Percentiles rank a stretch among this genome's conserved stretches.
Conservation (phyloP, 2,797 vertebrate species). For the Lutjanus campechanus region DNA sequence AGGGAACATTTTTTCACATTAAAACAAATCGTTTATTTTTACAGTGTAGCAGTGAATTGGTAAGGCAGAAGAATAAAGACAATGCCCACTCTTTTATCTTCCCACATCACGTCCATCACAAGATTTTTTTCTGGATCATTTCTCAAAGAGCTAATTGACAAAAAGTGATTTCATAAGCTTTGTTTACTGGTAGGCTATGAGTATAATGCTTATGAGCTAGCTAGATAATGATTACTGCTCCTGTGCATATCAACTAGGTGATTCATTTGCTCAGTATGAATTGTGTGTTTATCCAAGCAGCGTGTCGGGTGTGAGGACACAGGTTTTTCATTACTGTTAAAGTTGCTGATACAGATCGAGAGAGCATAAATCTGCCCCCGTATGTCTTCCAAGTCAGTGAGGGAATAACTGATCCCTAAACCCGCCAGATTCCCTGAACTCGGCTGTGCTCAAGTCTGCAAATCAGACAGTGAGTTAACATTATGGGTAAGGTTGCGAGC, state of each 20-base stretch:
- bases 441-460: neutral
- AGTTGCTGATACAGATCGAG: constrained; percentile 71
- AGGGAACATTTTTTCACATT: too few relatives aligned
- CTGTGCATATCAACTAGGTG: constrained; percentile 69
- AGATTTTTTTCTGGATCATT: constrained; percentile 43
- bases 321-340: constrained; percentile 56
- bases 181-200: constrained; percentile 69
- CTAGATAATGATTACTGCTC: constrained; percentile 69
- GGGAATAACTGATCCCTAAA: constrained; percentile 39
- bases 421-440: constrained; percentile 4
- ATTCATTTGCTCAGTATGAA: constrained; percentile 65
- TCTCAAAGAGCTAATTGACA: constrained; percentile 73
- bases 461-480: constrained; percentile 32
- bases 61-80: constrained; percentile 39
- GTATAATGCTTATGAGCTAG: constrained; percentile 68
- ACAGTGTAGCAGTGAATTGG: neutral
- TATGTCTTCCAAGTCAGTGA: constrained; percentile 10
- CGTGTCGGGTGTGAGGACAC: constrained; percentile 26
- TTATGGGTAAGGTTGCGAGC: constrained; percentile 37
- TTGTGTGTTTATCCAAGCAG: constrained; percentile 66
- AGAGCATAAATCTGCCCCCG: constrained; percentile 39
- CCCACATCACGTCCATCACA: constrained; percentile 44
- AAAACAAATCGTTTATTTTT: too few relatives aligned
- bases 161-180: constrained; percentile 72
- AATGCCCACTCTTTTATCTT: constrained; percentile 22